Base-by-base conservation (phyloP, 2,888 invertebrate species). In the Troides oblongomaculatus region DNA sequence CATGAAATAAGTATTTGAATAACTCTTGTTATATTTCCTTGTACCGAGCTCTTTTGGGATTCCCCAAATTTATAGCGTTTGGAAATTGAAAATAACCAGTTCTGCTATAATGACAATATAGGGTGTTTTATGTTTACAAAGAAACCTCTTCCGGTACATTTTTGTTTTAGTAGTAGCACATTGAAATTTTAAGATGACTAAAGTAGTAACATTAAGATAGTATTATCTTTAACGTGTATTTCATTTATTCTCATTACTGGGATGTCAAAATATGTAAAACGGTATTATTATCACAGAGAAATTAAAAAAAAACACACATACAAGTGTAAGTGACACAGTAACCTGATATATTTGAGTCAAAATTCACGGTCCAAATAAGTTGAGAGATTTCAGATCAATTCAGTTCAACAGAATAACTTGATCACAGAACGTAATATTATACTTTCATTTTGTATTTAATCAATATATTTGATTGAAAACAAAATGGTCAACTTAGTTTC, bases 341-440 rank as follows among this genome's bases (percentile, higher is more conserved):
- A 66, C 66, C 62, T 62, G 23, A 60, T 17, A 66, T 57, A 62
- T 62, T 62, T 23, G 57, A 70, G 14, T 14, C 66, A 43, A 69
- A 65, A 69, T 25, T 70, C 53, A 70, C 69, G 66, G 65, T 70
- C 69, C 56, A 62, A 67, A 64, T 64, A 56, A 36, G 25, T n/a
- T 56, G 12, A 64, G 56, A 25, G 30, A 56, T 36, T n/a, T 30
- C 36, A 64, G 3, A n/a, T 50, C 50, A 18, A 17, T 14, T 17
- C 50, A 50, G 50, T 50, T 39, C 39, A 50, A 50, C 2, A 18
- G 50, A 50, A 50, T 50, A 50, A 50, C 14, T 17, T 50, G 18
- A 39, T 39, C 39, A 39, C 10, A 10, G 10, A 39, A 39, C 39
- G 39, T 10, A 39, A 39, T 10, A n/a, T n/a, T n/a, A n/a, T n/a